These are phyloP conservation scores for Passer domesticus DNA, from an alignment of 2,113 vertebrate genomes.

Conservation along the genomic window DNA sequence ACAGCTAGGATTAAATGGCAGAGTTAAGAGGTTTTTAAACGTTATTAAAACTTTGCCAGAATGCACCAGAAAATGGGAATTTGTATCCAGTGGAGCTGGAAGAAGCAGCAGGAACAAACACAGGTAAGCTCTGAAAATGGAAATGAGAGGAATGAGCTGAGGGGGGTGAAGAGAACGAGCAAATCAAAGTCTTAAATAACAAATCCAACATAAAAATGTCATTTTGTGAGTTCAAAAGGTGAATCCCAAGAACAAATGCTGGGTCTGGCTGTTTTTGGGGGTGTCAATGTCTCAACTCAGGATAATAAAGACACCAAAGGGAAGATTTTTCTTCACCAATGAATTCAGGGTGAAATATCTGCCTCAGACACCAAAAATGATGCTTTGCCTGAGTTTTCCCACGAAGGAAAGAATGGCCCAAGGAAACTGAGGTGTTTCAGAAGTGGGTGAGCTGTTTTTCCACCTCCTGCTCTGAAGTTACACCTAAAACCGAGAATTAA, in stretches of 20 bases:
- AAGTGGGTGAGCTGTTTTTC: neutral
- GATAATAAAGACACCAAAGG: neutral
- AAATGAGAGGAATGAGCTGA: neutral
- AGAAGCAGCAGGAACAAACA: neutral
- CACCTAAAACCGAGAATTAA: neutral
- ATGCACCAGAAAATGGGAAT: neutral
- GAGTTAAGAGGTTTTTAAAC: neutral
- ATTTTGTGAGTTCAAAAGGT: neutral
- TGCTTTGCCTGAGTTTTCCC: neutral
- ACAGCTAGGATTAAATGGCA: neutral
- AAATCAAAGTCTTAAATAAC: neutral
- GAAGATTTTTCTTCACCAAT: neutral
- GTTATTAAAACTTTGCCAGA: neutral
- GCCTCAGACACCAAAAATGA: neutral
- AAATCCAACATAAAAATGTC: neutral
- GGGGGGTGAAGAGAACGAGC: neutral
- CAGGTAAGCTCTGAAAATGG: neutral
- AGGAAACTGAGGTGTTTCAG: neutral
- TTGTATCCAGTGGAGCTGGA: neutral
- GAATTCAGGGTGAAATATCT: neutral
- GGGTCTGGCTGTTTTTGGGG: neutral
- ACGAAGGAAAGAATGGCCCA: neutral
- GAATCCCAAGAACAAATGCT: neutral
- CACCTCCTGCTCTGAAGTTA: neutral
- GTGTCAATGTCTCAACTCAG: neutral